Evolutionary conservation across 2,113 vertebrate species (phyloP).

Genomic region (Mola mola): DNA sequence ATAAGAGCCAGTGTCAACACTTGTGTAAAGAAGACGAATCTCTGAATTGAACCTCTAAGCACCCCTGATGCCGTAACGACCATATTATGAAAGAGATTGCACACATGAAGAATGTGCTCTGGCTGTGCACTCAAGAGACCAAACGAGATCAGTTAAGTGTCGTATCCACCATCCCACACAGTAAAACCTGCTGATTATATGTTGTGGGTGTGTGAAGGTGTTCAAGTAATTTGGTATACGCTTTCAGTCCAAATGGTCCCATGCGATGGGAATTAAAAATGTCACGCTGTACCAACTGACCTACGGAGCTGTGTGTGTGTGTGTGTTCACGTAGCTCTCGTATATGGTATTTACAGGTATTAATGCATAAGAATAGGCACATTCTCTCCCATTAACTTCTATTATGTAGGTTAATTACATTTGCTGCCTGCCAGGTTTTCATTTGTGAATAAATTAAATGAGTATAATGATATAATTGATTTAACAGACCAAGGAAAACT

Average conservation of each 20-base stretch:
- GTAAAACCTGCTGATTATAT: slow-evolving; percentile 18
- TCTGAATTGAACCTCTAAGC: slow-evolving; percentile 7
- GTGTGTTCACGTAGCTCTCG: neutral
- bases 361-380: slow-evolving; percentile 10
- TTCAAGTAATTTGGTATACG: no score
- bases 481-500: slow-evolving; percentile 4
- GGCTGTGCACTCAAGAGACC: neutral
- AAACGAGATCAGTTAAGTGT: slow-evolving; percentile 8
- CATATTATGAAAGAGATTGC: slow-evolving; percentile 13
- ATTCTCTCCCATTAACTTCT: slow-evolving; percentile 3
- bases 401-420: slow-evolving; percentile 38
- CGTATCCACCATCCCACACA: neutral
- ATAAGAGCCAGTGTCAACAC: slow-evolving; percentile 52
- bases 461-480: slow-evolving; percentile 29
- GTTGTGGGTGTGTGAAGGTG: slow-evolving; percentile 1
- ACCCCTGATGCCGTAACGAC: neutral
- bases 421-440: slow-evolving; percentile 31
- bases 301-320: neutral
- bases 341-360: neutral
- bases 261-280: slow-evolving; percentile 10
- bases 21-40: slow-evolving; percentile 52
- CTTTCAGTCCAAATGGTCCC: no score
- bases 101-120: slow-evolving; percentile 11
- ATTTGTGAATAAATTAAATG: slow-evolving; percentile 26
- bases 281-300: slow-evolving; percentile 3